These are phyloP conservation scores for Rhinichthys klamathensis DNA, from an alignment of 2,113 vertebrate genomes.

Conservation along the genomic window DNA sequence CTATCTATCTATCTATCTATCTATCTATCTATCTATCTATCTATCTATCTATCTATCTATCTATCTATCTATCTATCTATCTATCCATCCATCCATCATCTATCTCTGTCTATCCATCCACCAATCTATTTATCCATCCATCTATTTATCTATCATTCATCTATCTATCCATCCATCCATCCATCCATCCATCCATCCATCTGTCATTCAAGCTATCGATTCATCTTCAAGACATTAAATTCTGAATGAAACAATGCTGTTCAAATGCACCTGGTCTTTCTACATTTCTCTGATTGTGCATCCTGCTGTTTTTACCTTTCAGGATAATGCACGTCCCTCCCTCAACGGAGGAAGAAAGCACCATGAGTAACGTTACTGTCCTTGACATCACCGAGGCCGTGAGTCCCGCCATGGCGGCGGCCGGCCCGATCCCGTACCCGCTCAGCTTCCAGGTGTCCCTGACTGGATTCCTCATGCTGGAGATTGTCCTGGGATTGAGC, in stretches of 20 bases:
- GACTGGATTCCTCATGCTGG: slow-evolving; percentile 91
- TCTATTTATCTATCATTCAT: no score
- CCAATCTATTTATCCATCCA: no score
- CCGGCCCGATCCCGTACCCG: slow-evolving; percentile 71
- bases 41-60: background rate
- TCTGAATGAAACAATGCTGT: background rate
- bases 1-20: no score
- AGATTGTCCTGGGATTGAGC: slow-evolving; percentile 94
- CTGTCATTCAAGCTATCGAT: no score
- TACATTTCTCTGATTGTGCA: slow-evolving; percentile 5
- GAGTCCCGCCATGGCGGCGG: slow-evolving; percentile 82
- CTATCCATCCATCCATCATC: background rate
- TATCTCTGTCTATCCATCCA: no score
- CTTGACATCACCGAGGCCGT: slow-evolving; percentile 82
- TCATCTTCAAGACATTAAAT: no score
- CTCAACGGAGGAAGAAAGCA: slow-evolving; percentile 88
- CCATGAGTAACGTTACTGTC: slow-evolving; percentile 97
- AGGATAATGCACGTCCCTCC: slow-evolving; percentile 95
- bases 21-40: no score
- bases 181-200: background rate
- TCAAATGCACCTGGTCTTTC: background rate
- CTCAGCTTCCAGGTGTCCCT: slow-evolving; percentile 84
- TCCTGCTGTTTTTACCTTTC: slow-evolving; percentile 43
- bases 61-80: background rate
- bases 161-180: background rate